Base-by-base conservation (phyloP, 2,797 vertebrate genomes). In the Manis pentadactyla region DNA sequence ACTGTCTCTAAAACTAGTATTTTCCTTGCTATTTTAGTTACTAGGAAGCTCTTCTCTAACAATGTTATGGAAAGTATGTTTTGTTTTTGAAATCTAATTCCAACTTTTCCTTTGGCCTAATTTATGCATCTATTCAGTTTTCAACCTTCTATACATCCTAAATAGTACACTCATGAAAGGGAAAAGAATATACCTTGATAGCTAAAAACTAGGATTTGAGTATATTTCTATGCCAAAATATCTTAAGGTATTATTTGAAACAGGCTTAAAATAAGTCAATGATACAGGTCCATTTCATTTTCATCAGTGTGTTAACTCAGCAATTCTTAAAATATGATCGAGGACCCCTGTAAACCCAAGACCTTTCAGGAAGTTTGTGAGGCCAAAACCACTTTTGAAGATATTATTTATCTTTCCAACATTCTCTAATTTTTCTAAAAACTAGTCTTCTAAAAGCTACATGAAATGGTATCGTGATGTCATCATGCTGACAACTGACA, bases 21-120 rank as follows among this genome's bases (percentile, higher is more conserved):
- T 73, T 88, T 55, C 51, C 12, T 39, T 3, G 29, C 23, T 79
- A 31, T 31, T 88, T 77, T 11, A 57, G 27, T 75, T 78, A n/a
- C n/a, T 49, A 87, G 42, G 27, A 94, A 88, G 49, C n/a, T 73
- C 29, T 85, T 94, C 63, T 84, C 71, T 79, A 89, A 46, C 23
- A 75, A 69, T 0, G 21, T 94, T 59, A 73, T 11, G 3, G 14
- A 63, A 69, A 57, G 27, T 13, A 34, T 61, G 85, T 93, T 51
- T 51, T 91, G 1, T 49, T 59, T 53, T 18, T 94, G 63, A 90
- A n/a, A n/a, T 73, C 59, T 49, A 75, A 90, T 1, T 71, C 18
- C 17, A 87, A 51, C 18, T 87, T 93, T 39, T 82, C 61, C 51
- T 87, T 53, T 81, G 74, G 23, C 13, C n/a, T 31, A 84, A 88